A percentile compares a stretch with the other conserved stretches of the same genome.
These are phyloP conservation scores for Battus philenor DNA, from an alignment of 1,140 invertebrate genomes.

Conservation along the genomic window DNA sequence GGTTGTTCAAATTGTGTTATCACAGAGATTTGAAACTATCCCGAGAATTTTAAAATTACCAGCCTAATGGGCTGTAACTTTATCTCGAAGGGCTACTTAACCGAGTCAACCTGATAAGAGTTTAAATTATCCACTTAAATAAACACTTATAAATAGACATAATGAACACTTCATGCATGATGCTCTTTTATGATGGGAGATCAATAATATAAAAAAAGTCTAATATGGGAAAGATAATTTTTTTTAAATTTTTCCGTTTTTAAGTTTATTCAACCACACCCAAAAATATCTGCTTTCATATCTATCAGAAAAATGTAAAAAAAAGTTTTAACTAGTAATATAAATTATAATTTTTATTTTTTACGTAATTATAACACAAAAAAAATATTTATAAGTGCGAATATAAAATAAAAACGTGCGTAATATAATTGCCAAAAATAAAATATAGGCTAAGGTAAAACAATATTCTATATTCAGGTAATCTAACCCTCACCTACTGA, in stretches of 20 bases:
- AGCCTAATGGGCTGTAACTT: slow-evolving; percentile 1
- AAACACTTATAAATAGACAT: slow-evolving; percentile 2
- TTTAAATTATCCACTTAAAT: slow-evolving; percentile 1
- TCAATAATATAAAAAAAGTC: background rate
- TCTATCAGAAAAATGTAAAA: background rate
- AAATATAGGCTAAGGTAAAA: slow-evolving; percentile 65
- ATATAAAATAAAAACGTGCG: no score
- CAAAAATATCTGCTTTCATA: background rate
- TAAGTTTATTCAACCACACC: no score
- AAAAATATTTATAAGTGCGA: no score
- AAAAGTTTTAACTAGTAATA: background rate
- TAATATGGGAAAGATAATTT: background rate
- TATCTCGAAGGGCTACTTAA: slow-evolving; percentile 5
- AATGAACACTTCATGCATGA: background rate
- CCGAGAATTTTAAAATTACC: slow-evolving; percentile 1
- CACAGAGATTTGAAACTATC: background rate
- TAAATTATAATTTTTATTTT: no score
- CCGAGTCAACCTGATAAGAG: background rate
- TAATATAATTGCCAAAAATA: no score
- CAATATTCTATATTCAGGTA: slow-evolving; percentile 48
- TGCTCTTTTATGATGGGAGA: background rate
- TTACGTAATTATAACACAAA: no score
- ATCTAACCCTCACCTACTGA: slow-evolving; percentile 69
- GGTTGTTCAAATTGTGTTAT: background rate
- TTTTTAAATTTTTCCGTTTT: no score